Evolutionary conservation across 2,113 vertebrate species (phyloP), one percentile per base, ranked within the genome.

Genomic region (Phyllostomus hastatus): DNA sequence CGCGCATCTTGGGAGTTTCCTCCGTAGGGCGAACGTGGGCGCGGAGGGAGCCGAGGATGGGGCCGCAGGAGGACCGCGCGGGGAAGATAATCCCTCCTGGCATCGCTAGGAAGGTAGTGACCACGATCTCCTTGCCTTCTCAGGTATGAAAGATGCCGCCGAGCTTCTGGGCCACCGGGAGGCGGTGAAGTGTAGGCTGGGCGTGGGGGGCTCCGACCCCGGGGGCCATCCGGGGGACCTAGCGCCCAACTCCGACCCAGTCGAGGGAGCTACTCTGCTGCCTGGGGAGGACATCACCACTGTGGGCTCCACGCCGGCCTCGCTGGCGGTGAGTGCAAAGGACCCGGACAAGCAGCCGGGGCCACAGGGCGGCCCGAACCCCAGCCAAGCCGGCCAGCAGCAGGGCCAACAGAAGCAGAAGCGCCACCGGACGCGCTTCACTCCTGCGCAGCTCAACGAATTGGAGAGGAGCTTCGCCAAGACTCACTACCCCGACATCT

Each of bases 121-220:
- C 95, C 46, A 31, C 89, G 31, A 69, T 94, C 96, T 78, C 93
- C 96, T 98, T 98, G 95, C 96, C 96, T 98, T 95, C 86, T 54
- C 98, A 99, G 99, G 99, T 98, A 99, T 99, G 99, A 99, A 99
- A 98, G 99, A 99, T 98, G 99, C 99, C 69, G 99, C 99, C 95
- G 99, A 99, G 99, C 99, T 99, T 64, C 99, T 99, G 97, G 99
- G 99, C 94, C 99, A 99, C 98, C 99, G 99, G 98, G 99, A 99
- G 98, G 99, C 99, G 97, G 98, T 99, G 96, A 99, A 99, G 98
- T 99, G 99, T 97, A 98, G 99, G 96, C 98, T 99, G 97, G 99
- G 99, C 54, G 99, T 99, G 59, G 99, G 99, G 67, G 99, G 99
- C 87, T 98, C 99, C 2, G 99, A 99, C 97, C 98, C 99, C 59